Evolutionary conservation across 1,140 invertebrate species (phyloP).

Genomic region (Cheumatopsyche charites): DNA sequence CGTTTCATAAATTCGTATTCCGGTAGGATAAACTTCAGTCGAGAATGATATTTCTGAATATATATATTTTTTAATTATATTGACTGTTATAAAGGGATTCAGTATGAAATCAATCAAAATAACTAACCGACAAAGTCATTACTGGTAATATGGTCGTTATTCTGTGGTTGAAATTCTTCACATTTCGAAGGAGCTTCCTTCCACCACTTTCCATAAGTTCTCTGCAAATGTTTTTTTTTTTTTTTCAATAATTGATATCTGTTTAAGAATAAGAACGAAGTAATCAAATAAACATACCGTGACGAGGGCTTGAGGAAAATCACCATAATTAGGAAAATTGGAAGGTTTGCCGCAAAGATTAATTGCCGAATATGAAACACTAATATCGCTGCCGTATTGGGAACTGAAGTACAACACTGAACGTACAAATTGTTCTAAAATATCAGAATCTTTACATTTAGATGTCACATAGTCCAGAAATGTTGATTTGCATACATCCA

Average conservation of each 20-base stretch:
- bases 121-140: constrained; percentile 85
- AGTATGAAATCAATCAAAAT: no score
- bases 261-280: constrained; percentile 15
- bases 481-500: neutral
- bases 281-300: constrained; percentile 67
- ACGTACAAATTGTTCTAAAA: constrained; percentile 71
- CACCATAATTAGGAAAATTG: constrained; percentile 87
- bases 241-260: neutral
- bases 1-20: constrained; percentile 84
- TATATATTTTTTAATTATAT: no score
- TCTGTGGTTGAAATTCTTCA: constrained; percentile 75
- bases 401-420: constrained; percentile 84
- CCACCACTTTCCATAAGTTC: constrained; percentile 92
- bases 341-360: constrained; percentile 83
- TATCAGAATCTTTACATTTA: neutral
- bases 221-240: constrained; percentile 59
- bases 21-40: constrained; percentile 74
- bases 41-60: constrained; percentile 76
- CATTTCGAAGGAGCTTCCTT: constrained; percentile 73
- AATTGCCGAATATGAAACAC: constrained; percentile 85
- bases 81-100: constrained; percentile 29
- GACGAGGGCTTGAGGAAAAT: constrained; percentile 87
- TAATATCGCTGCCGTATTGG: constrained; percentile 86
- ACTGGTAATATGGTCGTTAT: constrained; percentile 69
- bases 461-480: constrained; percentile 24